Evolutionary conservation across 2,888 invertebrate species (phyloP).

Genomic region (Tetheella fluctuosa): DNA sequence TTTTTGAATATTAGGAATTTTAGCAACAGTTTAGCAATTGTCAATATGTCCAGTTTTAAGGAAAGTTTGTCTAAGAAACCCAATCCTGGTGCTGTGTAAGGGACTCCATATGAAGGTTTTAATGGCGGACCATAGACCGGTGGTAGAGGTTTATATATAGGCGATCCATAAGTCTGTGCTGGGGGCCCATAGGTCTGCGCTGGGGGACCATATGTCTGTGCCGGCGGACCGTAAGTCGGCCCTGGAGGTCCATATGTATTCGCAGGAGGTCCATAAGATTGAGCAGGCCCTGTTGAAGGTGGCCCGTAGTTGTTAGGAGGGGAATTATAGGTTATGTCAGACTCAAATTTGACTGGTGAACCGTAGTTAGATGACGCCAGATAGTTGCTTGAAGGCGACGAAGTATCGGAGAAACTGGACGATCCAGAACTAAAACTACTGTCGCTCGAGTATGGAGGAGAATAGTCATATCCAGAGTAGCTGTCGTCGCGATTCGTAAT

Average conservation of each 20-base stretch:
- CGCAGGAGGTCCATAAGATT: constrained; percentile 64
- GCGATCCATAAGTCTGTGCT: constrained; percentile 65
- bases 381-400: constrained; percentile 59
- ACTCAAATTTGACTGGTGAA: constrained; percentile 23
- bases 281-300: constrained; percentile 41
- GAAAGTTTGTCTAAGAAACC: constrained; percentile 87
- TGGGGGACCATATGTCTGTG: constrained; percentile 67
- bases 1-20: constrained; percentile 92
- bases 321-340: constrained; percentile 54
- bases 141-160: constrained; percentile 57
- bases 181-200: constrained; percentile 75
- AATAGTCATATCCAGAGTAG: constrained; percentile 73
- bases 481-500: constrained; percentile 77
- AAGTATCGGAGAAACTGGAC: constrained; percentile 46
- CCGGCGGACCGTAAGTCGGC: constrained; percentile 70
- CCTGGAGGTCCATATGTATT: constrained; percentile 62
- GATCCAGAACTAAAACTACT: constrained; percentile 61
- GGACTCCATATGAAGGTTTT: constrained; percentile 79
- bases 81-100: constrained; percentile 80
- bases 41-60: constrained; percentile 88
- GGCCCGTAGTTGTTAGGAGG: constrained; percentile 66
- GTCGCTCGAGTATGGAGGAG: constrained; percentile 65
- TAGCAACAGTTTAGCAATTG: constrained; percentile 89
- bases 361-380: constrained; percentile 49
- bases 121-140: constrained; percentile 73